Evolutionary conservation across 2,797 vertebrate genomes (phyloP).

Genomic region (Sylvia borin): DNA sequence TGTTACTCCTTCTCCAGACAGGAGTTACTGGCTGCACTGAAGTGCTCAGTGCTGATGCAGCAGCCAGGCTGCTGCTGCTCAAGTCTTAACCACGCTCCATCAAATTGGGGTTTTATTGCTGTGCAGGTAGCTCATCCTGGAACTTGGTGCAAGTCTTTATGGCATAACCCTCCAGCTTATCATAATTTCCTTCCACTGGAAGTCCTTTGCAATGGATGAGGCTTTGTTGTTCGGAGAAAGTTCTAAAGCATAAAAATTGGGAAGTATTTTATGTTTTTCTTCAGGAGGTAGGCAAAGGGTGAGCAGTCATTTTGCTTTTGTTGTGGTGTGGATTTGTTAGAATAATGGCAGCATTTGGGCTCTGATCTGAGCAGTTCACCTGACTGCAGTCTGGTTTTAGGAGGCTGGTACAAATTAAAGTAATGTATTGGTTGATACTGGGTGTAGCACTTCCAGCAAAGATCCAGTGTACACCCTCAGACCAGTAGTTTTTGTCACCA

Average conservation of each 20-base stretch:
- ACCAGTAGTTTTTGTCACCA: not conserved
- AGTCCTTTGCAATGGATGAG: not conserved
- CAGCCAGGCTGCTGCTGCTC: conserved; percentile 20
- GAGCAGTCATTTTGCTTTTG: not conserved
- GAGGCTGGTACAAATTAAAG: not conserved
- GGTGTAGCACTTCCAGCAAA: not conserved
- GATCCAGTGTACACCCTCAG: not conserved
- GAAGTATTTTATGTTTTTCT: not conserved
- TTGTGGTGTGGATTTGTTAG: not conserved
- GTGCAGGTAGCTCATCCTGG: conserved; percentile 17
- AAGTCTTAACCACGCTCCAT: not conserved
- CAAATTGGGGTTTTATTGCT: conserved; percentile 34
- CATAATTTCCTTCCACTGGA: conserved; percentile 7
- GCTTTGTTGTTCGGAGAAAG: not conserved
- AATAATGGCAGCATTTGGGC: not conserved
- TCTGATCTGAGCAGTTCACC: not conserved
- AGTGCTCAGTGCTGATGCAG: conserved; percentile 57
- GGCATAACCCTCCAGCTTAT: not conserved
- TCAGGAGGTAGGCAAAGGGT: not conserved
- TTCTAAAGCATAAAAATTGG: not conserved
- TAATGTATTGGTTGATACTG: not conserved
- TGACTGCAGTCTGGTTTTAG: not conserved
- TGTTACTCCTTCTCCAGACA: conserved; percentile 20
- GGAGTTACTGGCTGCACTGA: not conserved
- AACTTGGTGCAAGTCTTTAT: not conserved